Evolutionary conservation across 2,797 vertebrate species (phyloP).

Genomic region (Rhabdomys pumilio): DNA sequence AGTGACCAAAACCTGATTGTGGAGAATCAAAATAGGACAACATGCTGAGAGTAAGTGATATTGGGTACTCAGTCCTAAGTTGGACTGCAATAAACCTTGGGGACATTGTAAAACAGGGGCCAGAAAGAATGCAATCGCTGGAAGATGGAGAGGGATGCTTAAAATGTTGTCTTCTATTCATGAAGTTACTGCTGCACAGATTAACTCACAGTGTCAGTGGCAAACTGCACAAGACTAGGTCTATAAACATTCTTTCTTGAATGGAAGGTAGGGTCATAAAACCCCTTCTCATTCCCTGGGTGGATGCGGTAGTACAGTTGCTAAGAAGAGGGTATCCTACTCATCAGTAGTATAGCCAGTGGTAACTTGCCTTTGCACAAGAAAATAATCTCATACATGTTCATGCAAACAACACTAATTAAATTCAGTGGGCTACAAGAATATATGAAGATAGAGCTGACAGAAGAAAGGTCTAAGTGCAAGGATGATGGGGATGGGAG

Average conservation of each 20-base stretch:
- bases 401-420: not conserved
- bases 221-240: not conserved
- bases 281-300: not conserved
- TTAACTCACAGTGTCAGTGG: not conserved
- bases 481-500: not conserved
- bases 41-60: not conserved
- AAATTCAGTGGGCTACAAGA: not conserved
- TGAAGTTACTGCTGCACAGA: too few relatives aligned
- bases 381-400: not conserved
- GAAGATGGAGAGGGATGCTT: not conserved
- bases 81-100: not conserved
- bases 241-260: not conserved
- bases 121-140: not conserved
- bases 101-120: not conserved
- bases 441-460: not conserved
- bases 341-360: not conserved
- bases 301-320: not conserved
- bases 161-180: not conserved
- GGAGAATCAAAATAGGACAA: not conserved
- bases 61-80: not conserved
- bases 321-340: not conserved
- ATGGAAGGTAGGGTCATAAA: not conserved
- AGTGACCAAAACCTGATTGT: not conserved
- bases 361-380: not conserved
- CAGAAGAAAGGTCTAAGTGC: not conserved